phyloP scores from a whole-genome alignment of 2,797 vertebrate genomes.

The Pantherophis alleghaniensis region DNA sequence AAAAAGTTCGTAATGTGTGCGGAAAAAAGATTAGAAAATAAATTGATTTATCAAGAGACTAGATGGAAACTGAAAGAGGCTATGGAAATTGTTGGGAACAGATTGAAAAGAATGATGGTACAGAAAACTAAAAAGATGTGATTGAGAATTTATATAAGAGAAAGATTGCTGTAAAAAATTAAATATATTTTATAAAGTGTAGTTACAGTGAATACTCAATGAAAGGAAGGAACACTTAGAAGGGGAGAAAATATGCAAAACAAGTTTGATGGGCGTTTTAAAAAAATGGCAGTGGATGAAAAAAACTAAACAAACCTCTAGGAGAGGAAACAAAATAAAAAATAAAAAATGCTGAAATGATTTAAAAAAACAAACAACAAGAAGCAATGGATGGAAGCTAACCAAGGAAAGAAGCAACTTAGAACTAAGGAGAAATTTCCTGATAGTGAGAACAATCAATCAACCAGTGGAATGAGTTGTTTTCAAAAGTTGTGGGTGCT shows the following conservation, averaged over 20 bases:
- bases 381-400: no score
- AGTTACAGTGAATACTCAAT: not conserved
- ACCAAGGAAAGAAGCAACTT: no score
- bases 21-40: not conserved
- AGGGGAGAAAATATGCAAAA: not conserved
- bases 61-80: not conserved
- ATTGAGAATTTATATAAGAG: not conserved
- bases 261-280: not conserved
- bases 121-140: not conserved
- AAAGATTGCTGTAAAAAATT: not conserved
- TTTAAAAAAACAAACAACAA: not conserved
- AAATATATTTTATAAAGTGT: not conserved
- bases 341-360: not conserved
- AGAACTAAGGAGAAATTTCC: no score
- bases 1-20: no score
- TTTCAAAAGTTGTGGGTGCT: no score
- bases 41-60: not conserved
- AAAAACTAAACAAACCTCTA: not conserved
- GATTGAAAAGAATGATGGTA: not conserved
- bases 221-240: not conserved
- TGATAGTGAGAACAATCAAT: no score
- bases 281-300: not conserved
- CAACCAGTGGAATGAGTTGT: no score
- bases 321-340: not conserved
- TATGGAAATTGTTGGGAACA: not conserved